A percentile compares a stretch with the other conserved stretches of the same genome.
phyloP scores from a whole-genome alignment of 2,888 invertebrate species.

The Ichneumon xanthorius region DNA sequence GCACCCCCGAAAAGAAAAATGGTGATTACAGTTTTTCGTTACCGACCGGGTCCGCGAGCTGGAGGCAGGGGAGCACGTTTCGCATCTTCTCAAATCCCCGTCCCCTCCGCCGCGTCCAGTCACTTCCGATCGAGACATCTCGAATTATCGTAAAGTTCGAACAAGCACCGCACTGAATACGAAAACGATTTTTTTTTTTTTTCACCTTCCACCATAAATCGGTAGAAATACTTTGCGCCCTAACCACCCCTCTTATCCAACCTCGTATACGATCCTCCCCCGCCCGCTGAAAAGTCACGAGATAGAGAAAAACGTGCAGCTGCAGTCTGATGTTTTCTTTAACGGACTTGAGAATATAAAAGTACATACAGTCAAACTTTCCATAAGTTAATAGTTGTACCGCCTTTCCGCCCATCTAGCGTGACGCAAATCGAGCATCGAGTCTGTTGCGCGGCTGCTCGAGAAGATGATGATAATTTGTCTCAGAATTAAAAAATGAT shows the following conservation, averaged over 20 bases:
- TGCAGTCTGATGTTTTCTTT: slow-evolving; percentile 41
- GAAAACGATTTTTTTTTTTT: slow-evolving; percentile 47
- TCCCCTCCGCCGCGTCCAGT: slow-evolving; percentile 8
- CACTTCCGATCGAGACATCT: slow-evolving; percentile 57
- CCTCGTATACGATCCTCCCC: background rate
- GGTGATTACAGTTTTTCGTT: background rate
- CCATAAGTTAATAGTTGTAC: background rate
- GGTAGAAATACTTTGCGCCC: slow-evolving; percentile 38
- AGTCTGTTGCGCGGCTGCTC: background rate
- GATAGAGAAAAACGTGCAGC: slow-evolving; percentile 44
- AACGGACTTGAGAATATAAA: slow-evolving; percentile 7
- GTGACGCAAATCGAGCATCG: background rate
- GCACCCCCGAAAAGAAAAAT: background rate
- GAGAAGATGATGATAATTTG: background rate
- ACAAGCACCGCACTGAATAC: slow-evolving; percentile 61
- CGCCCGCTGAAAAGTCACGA: slow-evolving; percentile 38
- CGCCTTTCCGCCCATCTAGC: background rate
- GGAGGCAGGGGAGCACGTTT: background rate
- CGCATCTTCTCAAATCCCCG: background rate
- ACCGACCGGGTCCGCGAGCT: background rate
- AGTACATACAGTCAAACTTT: slow-evolving; percentile 14
- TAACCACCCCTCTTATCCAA: background rate
- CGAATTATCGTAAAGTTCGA: slow-evolving; percentile 63
- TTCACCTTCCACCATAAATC: slow-evolving; percentile 48
- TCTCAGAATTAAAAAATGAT: background rate